Percentiles rank a stretch among this genome's conserved stretches.
Evolutionary conservation across 2,797 vertebrate species (phyloP).

Genomic region (Mico argentatus): DNA sequence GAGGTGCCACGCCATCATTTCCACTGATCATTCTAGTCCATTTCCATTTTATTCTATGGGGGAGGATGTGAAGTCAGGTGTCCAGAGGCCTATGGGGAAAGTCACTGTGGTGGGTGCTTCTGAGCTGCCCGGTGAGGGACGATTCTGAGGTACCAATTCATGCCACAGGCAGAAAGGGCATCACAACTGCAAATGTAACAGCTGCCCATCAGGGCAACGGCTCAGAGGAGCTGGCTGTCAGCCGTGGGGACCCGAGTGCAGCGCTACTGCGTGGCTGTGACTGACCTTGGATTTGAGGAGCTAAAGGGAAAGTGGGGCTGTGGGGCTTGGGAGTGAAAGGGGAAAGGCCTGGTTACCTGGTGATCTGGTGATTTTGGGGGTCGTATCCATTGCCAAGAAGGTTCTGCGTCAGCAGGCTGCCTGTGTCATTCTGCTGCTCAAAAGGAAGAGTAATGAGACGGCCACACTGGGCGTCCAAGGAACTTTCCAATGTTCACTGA

Average conservation of each 20-base stretch:
- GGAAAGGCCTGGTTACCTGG: slow-evolving; percentile 84
- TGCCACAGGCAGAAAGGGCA: not conserved
- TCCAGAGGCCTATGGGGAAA: not conserved
- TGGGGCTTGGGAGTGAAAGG: not conserved
- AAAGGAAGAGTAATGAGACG: slow-evolving; percentile 61
- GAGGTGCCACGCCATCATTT: not conserved
- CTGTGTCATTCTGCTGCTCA: slow-evolving; percentile 86
- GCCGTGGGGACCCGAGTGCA: not conserved
- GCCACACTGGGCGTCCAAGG: not conserved
- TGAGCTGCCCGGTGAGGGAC: not conserved
- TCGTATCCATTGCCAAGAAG: slow-evolving; percentile 84
- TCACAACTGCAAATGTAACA: not conserved
- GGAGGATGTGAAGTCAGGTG: not conserved
- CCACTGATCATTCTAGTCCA: not conserved
- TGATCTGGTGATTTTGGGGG: slow-evolving; percentile 85
- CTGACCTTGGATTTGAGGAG: not conserved
- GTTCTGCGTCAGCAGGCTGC: slow-evolving; percentile 87
- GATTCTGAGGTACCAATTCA: not conserved
- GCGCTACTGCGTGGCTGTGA: rapidly evolving
- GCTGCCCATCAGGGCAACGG: rapidly evolving
- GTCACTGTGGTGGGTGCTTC: not conserved
- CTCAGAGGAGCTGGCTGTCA: rapidly evolving
- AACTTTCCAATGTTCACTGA: not conserved
- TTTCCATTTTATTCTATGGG: not conserved
- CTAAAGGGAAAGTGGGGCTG: slow-evolving; percentile 9